Conservation (phyloP, 2,113 vertebrate species). For the Sinocyclocheilus maitianheensis region DNA sequence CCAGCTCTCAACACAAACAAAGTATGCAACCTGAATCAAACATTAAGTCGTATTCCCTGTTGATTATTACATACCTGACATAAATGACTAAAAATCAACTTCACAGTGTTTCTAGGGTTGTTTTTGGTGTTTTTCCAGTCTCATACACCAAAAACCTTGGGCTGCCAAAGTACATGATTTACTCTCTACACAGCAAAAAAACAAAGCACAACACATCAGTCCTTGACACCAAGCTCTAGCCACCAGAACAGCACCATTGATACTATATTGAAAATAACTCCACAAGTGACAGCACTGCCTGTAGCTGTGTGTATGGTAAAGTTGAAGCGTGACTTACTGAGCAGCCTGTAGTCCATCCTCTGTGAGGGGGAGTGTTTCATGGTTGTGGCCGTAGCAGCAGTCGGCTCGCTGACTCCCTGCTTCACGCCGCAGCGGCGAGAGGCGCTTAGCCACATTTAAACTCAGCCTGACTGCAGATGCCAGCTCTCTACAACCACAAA, state of each 20-base stretch:
- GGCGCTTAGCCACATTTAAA: constrained; percentile 78
- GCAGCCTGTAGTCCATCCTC: constrained; percentile 71
- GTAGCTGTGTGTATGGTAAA: neutral
- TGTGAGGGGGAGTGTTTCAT: constrained; percentile 75
- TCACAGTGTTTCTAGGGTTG: neutral
- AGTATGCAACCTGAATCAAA: neutral
- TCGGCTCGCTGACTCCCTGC: constrained; percentile 69
- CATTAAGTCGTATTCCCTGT: neutral
- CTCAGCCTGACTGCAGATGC: constrained; percentile 69
- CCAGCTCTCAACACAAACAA: neutral
- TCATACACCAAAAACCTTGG: neutral
- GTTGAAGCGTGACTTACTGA: constrained; percentile 71
- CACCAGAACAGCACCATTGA: neutral
- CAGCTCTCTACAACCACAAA: constrained; percentile 70
- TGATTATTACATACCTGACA: neutral
- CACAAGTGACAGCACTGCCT: constrained; percentile 25
- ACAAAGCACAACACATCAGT: neutral
- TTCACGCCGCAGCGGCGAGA: constrained; percentile 59
- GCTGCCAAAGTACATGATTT: neutral
- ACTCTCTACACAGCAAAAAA: neutral
- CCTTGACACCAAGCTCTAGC: neutral
- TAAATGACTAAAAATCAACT: neutral
- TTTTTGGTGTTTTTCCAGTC: neutral
- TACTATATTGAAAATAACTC: neutral
- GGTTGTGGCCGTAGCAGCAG: constrained; percentile 49